Percentiles rank a stretch among this genome's conserved stretches.
phyloP scores from a whole-genome alignment of 35 echinoderm and acorn worm genomes.

The Anneissia japonica region DNA sequence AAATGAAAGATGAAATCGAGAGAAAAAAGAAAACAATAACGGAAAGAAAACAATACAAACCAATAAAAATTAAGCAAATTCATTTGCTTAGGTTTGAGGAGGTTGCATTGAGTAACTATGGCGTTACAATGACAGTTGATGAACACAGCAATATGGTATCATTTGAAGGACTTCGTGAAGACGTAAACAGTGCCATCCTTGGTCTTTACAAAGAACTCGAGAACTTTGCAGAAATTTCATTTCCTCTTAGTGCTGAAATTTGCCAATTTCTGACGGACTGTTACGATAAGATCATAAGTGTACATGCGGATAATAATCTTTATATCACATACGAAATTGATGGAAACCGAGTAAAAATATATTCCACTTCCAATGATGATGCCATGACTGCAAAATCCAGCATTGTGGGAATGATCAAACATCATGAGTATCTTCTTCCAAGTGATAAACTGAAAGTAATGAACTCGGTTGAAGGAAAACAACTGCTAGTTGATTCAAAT shows the following conservation, averaged over 20 bases:
- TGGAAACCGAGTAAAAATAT: conserved; percentile 5
- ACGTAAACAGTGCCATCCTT: neutral
- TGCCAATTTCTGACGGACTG: neutral
- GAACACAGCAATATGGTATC: neutral
- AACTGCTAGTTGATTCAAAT: neutral
- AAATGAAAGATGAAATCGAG: neutral
- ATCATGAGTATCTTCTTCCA: neutral
- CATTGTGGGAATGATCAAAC: conserved; percentile 5
- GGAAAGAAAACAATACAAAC: neutral
- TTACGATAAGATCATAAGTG: conserved; percentile 6
- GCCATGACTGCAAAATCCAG: neutral
- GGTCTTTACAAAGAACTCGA: neutral
- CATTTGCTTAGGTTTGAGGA: neutral
- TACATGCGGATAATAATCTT: neutral
- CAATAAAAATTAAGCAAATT: neutral
- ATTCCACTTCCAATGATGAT: neutral
- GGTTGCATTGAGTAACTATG: neutral
- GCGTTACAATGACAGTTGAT: neutral
- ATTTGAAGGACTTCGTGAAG: conserved; percentile 13
- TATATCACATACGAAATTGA: neutral
- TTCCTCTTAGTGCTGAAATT: neutral
- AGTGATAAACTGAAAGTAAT: conserved; percentile 17
- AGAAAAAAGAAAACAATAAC: neutral
- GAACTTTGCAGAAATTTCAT: neutral
- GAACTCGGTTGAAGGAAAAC: neutral